These are phyloP conservation scores for Girardinus metallicus DNA, from an alignment of 2,797 vertebrate species.

Conservation along the genomic window DNA sequence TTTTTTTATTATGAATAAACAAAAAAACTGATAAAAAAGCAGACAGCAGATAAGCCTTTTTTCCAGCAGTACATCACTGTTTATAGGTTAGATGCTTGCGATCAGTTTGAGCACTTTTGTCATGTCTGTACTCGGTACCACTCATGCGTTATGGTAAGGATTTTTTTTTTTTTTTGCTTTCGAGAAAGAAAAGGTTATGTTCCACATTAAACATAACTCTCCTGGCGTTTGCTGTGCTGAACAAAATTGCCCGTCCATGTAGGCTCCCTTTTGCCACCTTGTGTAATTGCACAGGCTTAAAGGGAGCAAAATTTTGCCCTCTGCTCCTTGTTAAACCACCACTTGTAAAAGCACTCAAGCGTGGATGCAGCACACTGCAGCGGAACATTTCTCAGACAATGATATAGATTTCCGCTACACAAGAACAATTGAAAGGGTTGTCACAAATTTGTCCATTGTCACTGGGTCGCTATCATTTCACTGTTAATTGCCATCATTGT, in stretches of 20 bases:
- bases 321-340: slow-evolving; percentile 75
- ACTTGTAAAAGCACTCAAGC: slow-evolving; percentile 77
- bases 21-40: slow-evolving; percentile 25
- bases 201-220: slow-evolving; percentile 54
- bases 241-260: slow-evolving; percentile 41
- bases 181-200: slow-evolving; percentile 40
- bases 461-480: slow-evolving; percentile 73
- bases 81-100: slow-evolving; percentile 28
- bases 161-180: slow-evolving; percentile 42
- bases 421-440: slow-evolving; percentile 79
- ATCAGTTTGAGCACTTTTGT: slow-evolving; percentile 41
- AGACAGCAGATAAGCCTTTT: slow-evolving; percentile 37
- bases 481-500: slow-evolving; percentile 78
- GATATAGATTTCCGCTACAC: slow-evolving; percentile 77
- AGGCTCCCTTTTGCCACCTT: slow-evolving; percentile 65
- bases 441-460: slow-evolving; percentile 81
- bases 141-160: slow-evolving; percentile 58
- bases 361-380: slow-evolving; percentile 72
- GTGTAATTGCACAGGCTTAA: slow-evolving; percentile 76
- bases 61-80: slow-evolving; percentile 29
- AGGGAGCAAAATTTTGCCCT: slow-evolving; percentile 75
- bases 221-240: slow-evolving; percentile 36
- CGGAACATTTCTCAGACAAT: slow-evolving; percentile 73
- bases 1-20: neutral
- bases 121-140: slow-evolving; percentile 36